Percentiles rank a stretch among this genome's conserved stretches.
phyloP scores from a whole-genome alignment of 1,140 invertebrate species.

The Drosophila triauraria region DNA sequence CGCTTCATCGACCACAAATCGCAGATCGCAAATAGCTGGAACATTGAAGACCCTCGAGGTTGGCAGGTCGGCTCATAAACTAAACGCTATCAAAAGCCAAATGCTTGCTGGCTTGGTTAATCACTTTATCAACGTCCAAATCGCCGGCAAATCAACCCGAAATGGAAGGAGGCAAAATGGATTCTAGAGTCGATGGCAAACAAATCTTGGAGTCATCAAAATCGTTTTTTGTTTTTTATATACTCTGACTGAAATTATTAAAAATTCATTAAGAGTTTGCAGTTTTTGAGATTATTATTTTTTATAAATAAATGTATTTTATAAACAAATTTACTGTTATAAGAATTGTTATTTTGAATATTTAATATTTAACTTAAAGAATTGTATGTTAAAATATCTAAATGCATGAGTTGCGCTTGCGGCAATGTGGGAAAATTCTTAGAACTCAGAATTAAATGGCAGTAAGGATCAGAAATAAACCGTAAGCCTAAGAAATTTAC shows the following conservation, averaged over 20 bases:
- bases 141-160: slow-evolving; percentile 53
- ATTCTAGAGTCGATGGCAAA: slow-evolving; percentile 50
- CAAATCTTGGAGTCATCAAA: slow-evolving; percentile 57
- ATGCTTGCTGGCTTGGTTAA: slow-evolving; percentile 62
- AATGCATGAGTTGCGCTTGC: too few species aligned
- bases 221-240: slow-evolving; percentile 21
- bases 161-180: slow-evolving; percentile 31
- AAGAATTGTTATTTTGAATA: too few species aligned
- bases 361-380: too few species aligned
- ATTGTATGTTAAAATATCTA: too few species aligned
- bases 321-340: too few species aligned
- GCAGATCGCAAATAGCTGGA: slow-evolving; percentile 20
- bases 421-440: too few species aligned
- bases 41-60: slow-evolving; percentile 41
- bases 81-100: slow-evolving; percentile 64
- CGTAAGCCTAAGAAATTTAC: not conserved
- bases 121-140: slow-evolving; percentile 78
- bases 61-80: slow-evolving; percentile 58
- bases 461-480: too few species aligned
- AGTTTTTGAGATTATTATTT: too few species aligned
- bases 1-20: slow-evolving; percentile 39
- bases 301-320: not conserved
- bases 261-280: too few species aligned
- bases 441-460: too few species aligned
- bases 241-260: slow-evolving; percentile 10